phyloP scores from a whole-genome alignment of 2,888 invertebrate genomes.

The Eupeodes luniger region DNA sequence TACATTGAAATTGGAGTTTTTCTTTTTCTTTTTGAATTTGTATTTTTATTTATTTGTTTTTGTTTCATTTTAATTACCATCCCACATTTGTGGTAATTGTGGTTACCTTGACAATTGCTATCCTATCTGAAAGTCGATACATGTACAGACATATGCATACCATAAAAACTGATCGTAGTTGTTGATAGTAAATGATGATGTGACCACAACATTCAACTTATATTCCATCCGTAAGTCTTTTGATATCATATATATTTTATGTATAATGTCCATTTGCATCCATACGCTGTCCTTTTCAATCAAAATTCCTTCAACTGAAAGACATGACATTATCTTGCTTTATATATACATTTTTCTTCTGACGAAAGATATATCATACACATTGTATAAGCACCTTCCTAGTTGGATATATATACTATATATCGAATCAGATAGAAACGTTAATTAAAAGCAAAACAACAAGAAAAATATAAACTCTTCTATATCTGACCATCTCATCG shows the following conservation, averaged over 20 bases:
- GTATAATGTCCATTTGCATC: slow-evolving; percentile 32
- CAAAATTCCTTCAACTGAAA: slow-evolving; percentile 54
- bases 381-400: not conserved
- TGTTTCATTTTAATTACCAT: slow-evolving; percentile 65
- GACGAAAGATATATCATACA: slow-evolving; percentile 40
- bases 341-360: not conserved
- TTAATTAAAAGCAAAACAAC: slow-evolving; percentile 61
- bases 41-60: slow-evolving; percentile 17
- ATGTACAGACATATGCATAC: not conserved
- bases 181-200: slow-evolving; percentile 46
- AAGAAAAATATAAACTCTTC: not conserved
- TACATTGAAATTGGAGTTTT: not conserved
- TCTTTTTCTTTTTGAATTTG: not conserved
- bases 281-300: slow-evolving; percentile 63
- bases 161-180: slow-evolving; percentile 45
- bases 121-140: slow-evolving; percentile 39
- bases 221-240: no score
- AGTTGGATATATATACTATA: slow-evolving; percentile 16
- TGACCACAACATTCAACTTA: slow-evolving; percentile 37
- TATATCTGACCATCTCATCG: not conserved
- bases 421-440: not conserved
- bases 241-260: not conserved
- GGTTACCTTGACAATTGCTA: slow-evolving; percentile 63
- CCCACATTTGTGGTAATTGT: slow-evolving; percentile 65
- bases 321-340: slow-evolving; percentile 57